Conservation (phyloP, 2,113 vertebrate genomes). For the Hydropotes inermis region DNA sequence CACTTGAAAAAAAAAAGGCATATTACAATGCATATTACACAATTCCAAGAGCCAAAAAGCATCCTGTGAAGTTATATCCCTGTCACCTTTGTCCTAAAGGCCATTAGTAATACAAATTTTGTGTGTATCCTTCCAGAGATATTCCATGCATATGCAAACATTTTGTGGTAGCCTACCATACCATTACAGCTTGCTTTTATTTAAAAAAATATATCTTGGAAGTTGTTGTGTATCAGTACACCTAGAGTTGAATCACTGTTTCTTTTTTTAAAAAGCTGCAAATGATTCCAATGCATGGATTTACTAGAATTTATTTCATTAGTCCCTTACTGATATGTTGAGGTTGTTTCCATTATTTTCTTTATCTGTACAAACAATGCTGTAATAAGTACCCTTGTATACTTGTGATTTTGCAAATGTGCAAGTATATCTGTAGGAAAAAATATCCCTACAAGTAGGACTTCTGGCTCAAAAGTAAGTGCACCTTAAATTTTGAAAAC, state of each 20-base stretch:
- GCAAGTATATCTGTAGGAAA: not conserved
- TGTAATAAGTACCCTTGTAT: not conserved
- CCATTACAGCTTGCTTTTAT: not conserved
- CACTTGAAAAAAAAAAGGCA: not conserved
- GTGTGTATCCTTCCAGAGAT: not conserved
- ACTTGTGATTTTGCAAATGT: not conserved
- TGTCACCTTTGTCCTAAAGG: not conserved
- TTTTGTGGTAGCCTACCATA: not conserved
- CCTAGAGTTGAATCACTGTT: not conserved
- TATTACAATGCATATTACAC: not conserved
- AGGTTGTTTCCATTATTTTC: not conserved
- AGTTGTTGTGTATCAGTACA: not conserved
- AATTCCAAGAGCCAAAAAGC: not conserved
- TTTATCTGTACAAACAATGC: not conserved
- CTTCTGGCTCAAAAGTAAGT: not conserved
- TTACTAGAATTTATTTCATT: not conserved
- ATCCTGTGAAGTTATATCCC: not conserved
- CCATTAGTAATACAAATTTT: not conserved
- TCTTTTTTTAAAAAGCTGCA: not conserved
- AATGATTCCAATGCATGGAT: not conserved
- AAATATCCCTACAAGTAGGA: not conserved
- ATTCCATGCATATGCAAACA: not conserved
- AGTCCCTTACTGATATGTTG: not conserved
- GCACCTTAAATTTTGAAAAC: not conserved
- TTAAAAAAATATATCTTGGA: not conserved